A percentile compares a stretch with the other conserved stretches of the same genome.
phyloP scores from a whole-genome alignment of 2,888 invertebrate species.

The Gortyna flavago region DNA sequence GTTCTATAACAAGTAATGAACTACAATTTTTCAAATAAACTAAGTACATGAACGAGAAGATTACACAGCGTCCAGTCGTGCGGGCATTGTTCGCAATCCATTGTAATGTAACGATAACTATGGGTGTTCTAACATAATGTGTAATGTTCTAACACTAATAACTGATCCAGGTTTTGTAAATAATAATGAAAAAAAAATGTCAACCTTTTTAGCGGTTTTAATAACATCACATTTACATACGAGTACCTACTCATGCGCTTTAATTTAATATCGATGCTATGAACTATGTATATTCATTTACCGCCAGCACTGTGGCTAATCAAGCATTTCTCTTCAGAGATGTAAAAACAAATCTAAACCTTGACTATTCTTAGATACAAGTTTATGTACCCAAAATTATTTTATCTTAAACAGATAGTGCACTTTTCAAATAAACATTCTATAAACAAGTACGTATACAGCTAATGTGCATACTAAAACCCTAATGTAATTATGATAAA shows the following conservation, averaged over 20 bases:
- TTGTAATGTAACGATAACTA: constrained; percentile 64
- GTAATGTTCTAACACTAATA: constrained; percentile 36
- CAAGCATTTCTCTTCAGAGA: constrained; percentile 11
- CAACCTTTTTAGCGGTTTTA: constrained; percentile 16
- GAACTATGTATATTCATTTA: neutral
- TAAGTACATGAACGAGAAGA: constrained; percentile 39
- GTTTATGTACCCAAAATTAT: constrained; percentile 17
- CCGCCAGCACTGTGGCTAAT: neutral
- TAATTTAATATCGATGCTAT: constrained; percentile 15
- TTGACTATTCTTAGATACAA: constrained; percentile 10
- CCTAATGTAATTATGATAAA: constrained; percentile 23
- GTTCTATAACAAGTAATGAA: constrained; percentile 27
- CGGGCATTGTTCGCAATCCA: constrained; percentile 63
- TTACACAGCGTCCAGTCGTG: constrained; percentile 49
- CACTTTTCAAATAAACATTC: constrained; percentile 42
- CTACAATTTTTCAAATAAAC: constrained; percentile 45
- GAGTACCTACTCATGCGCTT: constrained; percentile 22
- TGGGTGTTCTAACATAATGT: constrained; percentile 28
- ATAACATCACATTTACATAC: constrained; percentile 31
- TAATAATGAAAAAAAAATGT: constrained; percentile 1
- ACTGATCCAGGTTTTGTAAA: constrained; percentile 6
- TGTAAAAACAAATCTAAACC: constrained; percentile 11
- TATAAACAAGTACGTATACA: constrained; percentile 54
- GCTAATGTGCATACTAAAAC: constrained; percentile 60
- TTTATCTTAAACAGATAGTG: constrained; percentile 53